These are phyloP conservation scores for Ectemnius lituratus DNA, from an alignment of 2,888 invertebrate species.

Conservation along the genomic window DNA sequence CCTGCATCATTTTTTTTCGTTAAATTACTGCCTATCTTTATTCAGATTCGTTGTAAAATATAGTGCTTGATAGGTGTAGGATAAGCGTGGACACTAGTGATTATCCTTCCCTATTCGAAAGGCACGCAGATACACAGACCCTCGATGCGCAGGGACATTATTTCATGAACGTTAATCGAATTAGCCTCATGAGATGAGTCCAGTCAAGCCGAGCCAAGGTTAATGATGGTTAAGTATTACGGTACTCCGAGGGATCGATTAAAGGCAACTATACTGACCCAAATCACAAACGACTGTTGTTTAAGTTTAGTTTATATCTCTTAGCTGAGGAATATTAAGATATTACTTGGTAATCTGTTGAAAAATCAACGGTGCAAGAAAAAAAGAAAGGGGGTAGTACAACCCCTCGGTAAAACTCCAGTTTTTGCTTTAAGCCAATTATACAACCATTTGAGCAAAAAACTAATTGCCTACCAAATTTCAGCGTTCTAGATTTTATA, in stretches of 20 bases:
- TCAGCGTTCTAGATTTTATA: too few relatives aligned
- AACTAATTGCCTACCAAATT: too few relatives aligned
- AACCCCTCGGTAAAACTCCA: too few relatives aligned
- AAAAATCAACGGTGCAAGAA: too few relatives aligned
- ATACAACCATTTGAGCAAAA: too few relatives aligned
- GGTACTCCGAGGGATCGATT: conserved; percentile 41
- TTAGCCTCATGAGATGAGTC: conserved; percentile 41
- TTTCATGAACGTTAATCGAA: conserved; percentile 57
- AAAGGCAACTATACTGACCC: conserved; percentile 24
- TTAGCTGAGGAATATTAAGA: too few relatives aligned
- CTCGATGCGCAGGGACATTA: conserved; percentile 41
- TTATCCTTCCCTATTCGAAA: conserved; percentile 28
- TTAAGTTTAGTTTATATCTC: neutral
- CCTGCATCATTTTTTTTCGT: neutral
- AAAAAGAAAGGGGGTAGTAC: too few relatives aligned
- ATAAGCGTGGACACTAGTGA: conserved; percentile 26
- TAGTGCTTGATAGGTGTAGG: neutral
- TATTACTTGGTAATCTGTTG: too few relatives aligned
- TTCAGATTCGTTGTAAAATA: neutral
- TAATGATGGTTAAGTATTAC: conserved; percentile 53
- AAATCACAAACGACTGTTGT: conserved; percentile 11
- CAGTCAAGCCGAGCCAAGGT: conserved; percentile 60
- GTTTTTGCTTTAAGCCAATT: too few relatives aligned
- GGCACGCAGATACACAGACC: conserved; percentile 35
- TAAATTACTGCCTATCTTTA: neutral